These are phyloP conservation scores for Bombycilla garrulus DNA, from an alignment of 2,113 vertebrate genomes.

Conservation along the genomic window DNA sequence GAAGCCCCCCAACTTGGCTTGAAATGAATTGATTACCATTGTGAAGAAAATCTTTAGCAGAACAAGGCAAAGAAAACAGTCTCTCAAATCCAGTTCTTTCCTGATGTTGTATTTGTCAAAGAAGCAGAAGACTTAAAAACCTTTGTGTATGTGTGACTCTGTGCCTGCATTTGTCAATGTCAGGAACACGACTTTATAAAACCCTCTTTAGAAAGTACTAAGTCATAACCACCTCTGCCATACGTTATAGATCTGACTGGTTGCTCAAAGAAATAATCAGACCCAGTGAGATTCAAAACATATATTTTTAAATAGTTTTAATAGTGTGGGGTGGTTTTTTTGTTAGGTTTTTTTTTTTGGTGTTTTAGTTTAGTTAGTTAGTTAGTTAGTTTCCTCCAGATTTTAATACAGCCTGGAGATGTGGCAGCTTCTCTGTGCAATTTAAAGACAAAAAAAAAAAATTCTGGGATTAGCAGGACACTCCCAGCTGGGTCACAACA, in stretches of 20 bases:
- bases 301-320: not conserved
- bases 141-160: not conserved
- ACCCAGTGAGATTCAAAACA: not conserved
- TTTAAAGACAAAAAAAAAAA: constrained; percentile 1
- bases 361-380: no score
- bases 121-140: not conserved
- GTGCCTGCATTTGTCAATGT: not conserved
- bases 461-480: constrained; percentile 16
- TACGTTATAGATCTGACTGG: not conserved
- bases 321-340: no score
- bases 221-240: not conserved
- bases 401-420: not conserved
- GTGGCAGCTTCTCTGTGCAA: not conserved
- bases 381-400: not conserved
- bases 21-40: not conserved
- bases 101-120: not conserved
- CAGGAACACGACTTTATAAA: not conserved
- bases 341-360: no score
- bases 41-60: not conserved
- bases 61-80: not conserved
- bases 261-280: not conserved
- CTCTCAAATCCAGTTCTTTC: not conserved
- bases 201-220: not conserved
- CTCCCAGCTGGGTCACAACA: constrained; percentile 28
- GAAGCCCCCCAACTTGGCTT: not conserved